Evolutionary conservation across 1,140 invertebrate genomes (phyloP), one percentile per base, ranked within the genome.

Genomic region (Alviniconcha marisindica): DNA sequence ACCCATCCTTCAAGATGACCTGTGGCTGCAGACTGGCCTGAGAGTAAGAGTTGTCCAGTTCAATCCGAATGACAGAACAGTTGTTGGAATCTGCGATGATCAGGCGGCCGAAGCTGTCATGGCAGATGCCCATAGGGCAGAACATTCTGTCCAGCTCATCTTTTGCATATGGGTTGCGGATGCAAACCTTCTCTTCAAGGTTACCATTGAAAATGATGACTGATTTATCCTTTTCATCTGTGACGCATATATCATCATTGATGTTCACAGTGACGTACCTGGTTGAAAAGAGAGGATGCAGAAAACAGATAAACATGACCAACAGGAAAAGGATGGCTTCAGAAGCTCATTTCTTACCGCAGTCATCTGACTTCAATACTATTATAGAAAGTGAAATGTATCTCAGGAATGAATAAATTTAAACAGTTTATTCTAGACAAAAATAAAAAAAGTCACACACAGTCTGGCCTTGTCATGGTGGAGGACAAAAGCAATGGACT

Each of bases 231-330:
- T 2, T 28, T 10, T 54, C 78, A 31, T 80, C 78, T 10, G 78
- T 80, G 36, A 80, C 78, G 40, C 78, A 80, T 10, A 80, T 63
- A 24, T 80, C 78, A 7, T n/a, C 60, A 18, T 80, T 80, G 78
- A 80, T 80, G 56, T 80, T 80, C 15, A 80, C 78, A 1, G 78
- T 80, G 12, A 66, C 56, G 40, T 80, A 69, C 60, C 78, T 80
- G 56, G n/a, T 66, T 31, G 63, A 66, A 28, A 66, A 7, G n/a
- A n/a, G n/a, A n/a, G n/a, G n/a, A n/a, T n/a, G n/a, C n/a, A n/a
- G n/a, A n/a, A n/a, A n/a, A n/a, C n/a, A n/a, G n/a, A n/a, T n/a
- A n/a, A n/a, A n/a, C n/a, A n/a, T n/a, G n/a, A n/a, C n/a, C n/a
- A n/a, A n/a, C n/a, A 56, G n/a, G 51, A 56, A 56, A 56, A 56